Percentiles rank a stretch among this genome's conserved stretches.
phyloP scores from a whole-genome alignment of 2,797 vertebrate genomes.

The Borostomias antarcticus region DNA sequence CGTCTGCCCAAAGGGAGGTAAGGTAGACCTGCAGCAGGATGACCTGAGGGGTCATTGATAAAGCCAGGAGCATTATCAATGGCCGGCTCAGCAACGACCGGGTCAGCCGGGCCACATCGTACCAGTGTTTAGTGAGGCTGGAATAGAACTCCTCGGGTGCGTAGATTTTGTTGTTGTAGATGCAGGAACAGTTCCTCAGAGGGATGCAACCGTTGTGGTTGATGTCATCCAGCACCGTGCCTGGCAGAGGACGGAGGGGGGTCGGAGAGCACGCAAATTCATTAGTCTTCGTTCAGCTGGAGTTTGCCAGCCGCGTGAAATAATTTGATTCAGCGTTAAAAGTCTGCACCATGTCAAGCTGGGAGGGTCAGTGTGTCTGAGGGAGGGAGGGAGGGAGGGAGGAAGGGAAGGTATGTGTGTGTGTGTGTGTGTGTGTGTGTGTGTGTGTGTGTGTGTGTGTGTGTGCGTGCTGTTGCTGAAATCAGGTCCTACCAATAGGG shows the following conservation, averaged over 20 bases:
- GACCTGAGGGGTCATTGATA: no score
- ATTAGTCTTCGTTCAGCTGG: neutral
- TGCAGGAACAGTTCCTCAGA: constrained; percentile 61
- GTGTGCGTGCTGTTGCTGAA: no score
- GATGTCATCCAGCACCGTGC: constrained; percentile 69
- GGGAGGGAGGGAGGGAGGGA: no score
- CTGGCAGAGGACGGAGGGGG: constrained; percentile 37
- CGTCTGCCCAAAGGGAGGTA: no score
- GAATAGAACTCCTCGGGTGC: constrained; percentile 57
- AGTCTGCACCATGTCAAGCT: neutral
- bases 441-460: no score
- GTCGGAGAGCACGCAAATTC: neutral
- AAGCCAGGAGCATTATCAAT: no score
- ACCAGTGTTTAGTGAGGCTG: constrained; percentile 69
- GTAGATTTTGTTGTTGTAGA: constrained; percentile 61
- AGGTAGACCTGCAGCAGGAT: no score
- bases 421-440: no score
- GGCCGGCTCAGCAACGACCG: no score
- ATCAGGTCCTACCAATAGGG: constrained; percentile 82
- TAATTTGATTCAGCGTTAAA: neutral
- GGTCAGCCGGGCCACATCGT: neutral
- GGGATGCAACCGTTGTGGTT: constrained; percentile 59
- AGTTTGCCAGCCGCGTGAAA: neutral
- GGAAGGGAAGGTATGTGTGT: no score
- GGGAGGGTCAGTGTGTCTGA: neutral